Percentiles rank a stretch among this genome's conserved stretches.
Evolutionary conservation across 2,113 vertebrate species (phyloP).

Genomic region (Apaloderma vittatum): DNA sequence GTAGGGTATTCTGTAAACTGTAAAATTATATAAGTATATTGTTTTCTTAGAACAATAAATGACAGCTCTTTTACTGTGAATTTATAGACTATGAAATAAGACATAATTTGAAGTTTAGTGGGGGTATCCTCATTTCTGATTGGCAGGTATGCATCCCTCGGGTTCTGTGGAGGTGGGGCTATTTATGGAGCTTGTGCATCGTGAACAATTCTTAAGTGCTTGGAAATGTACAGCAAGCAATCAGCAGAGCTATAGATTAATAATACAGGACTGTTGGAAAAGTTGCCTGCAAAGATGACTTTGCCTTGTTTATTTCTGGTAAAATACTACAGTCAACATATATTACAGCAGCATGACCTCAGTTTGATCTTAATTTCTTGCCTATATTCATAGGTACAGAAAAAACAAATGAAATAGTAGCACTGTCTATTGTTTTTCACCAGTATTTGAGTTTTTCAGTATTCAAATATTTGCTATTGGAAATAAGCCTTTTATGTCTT

Average conservation of each 20-base stretch:
- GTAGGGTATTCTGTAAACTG: background rate
- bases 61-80: background rate
- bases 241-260: background rate
- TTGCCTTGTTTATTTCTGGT: background rate
- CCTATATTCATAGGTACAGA: background rate
- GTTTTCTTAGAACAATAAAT: background rate
- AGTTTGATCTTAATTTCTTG: background rate
- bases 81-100: background rate
- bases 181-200: background rate
- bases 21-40: accelerated
- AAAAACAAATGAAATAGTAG: background rate
- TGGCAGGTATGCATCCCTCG: background rate
- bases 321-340: background rate
- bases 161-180: background rate
- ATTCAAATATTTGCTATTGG: background rate
- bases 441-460: background rate
- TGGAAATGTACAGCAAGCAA: background rate
- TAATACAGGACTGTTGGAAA: background rate
- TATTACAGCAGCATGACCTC: background rate
- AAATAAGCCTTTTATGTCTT: background rate
- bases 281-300: background rate
- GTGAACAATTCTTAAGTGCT: background rate
- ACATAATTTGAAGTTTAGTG: background rate
- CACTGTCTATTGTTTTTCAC: background rate
- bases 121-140: background rate